phyloP scores from a whole-genome alignment of 1,140 invertebrate species.

The Lepidostoma basale region DNA sequence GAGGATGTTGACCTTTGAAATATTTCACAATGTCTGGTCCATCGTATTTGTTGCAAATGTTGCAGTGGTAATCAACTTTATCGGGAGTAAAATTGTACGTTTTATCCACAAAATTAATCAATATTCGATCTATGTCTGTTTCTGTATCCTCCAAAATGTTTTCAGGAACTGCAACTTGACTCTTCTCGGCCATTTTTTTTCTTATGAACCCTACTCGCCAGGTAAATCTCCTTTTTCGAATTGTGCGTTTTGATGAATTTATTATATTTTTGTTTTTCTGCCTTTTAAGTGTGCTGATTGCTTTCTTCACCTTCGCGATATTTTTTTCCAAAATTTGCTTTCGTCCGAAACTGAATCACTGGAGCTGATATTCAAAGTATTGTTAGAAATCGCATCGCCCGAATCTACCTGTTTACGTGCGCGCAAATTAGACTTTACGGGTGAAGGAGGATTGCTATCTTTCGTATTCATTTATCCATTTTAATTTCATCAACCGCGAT shows the following conservation, averaged over 20 bases:
- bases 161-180: neutral
- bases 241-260: constrained; percentile 6
- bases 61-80: constrained; percentile 58
- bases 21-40: constrained; percentile 70
- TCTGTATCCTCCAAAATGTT: neutral
- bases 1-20: constrained; percentile 67
- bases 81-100: constrained; percentile 54
- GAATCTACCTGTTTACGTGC: too few species aligned
- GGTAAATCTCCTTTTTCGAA: constrained; percentile 15
- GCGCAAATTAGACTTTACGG: too few species aligned
- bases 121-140: neutral
- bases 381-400: too few species aligned
- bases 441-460: too few species aligned
- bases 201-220: constrained; percentile 25
- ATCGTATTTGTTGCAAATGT: constrained; percentile 61
- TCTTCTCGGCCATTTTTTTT: constrained; percentile 9
- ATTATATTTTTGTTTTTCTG: too few species aligned
- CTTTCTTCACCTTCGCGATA: too few species aligned
- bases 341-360: too few species aligned
- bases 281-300: too few species aligned
- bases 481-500: too few species aligned
- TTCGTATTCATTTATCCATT: too few species aligned
- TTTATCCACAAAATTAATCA: neutral
- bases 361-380: too few species aligned
- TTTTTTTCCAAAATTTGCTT: too few species aligned